Percentiles rank a stretch among this genome's conserved stretches.
Conservation (phyloP, 2,113 vertebrate genomes). For the Thamnophis sirtalis region DNA sequence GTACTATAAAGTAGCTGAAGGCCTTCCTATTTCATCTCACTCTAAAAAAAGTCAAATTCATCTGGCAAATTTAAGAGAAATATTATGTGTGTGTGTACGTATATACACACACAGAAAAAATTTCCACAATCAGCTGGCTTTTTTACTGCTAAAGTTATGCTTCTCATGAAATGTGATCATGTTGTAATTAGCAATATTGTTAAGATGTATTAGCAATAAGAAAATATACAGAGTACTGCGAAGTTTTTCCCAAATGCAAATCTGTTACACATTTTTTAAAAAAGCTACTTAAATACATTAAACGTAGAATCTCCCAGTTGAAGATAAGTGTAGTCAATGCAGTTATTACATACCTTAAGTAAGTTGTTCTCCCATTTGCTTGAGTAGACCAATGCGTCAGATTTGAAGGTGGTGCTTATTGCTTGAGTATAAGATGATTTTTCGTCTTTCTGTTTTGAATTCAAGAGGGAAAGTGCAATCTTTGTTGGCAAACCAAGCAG, state of each 20-base stretch:
- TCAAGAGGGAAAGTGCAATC: constrained; percentile 90
- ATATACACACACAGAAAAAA: neutral
- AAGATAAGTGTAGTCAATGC: constrained; percentile 9
- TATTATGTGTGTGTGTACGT: neutral
- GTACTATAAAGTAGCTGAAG: neutral
- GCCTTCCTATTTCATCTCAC: neutral
- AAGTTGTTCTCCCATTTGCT: constrained; percentile 89
- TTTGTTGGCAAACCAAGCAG: constrained; percentile 91
- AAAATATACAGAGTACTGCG: neutral
- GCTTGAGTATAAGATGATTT: constrained; percentile 88
- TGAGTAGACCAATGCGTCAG: constrained; percentile 89
- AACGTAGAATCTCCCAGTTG: neutral
- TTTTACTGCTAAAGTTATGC: neutral
- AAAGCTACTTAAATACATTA: constrained; percentile 31
- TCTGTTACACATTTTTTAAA: neutral
- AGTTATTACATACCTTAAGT: constrained; percentile 76
- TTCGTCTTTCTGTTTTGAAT: constrained; percentile 90
- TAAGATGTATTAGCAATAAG: neutral
- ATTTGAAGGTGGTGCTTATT: constrained; percentile 80
- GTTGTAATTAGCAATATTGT: constrained; percentile 8
- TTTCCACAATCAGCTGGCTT: neutral
- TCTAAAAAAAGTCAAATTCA: neutral
- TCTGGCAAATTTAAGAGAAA: neutral
- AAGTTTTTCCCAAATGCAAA: constrained; percentile 23
- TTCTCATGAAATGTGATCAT: neutral